Evolutionary conservation across 2,888 invertebrate genomes (phyloP).

Genomic region (Xestia xanthographa): DNA sequence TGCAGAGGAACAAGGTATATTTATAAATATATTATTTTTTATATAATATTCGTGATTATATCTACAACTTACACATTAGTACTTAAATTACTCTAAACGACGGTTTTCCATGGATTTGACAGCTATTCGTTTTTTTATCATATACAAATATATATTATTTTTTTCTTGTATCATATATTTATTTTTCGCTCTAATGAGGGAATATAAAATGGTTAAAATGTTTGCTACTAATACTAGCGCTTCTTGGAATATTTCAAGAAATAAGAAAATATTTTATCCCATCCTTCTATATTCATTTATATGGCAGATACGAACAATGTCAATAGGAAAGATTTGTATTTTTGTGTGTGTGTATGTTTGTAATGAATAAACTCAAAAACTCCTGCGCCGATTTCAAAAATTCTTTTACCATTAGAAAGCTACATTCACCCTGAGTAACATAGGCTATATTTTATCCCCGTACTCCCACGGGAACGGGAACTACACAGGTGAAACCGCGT

Average conservation of each 20-base stretch:
- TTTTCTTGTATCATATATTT: slow-evolving; percentile 51
- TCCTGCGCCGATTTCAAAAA: no score
- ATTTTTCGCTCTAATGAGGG: slow-evolving; percentile 30
- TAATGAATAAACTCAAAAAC: no score
- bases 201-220: slow-evolving; percentile 8
- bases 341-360: no score
- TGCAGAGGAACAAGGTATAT: slow-evolving; percentile 65
- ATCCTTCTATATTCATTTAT: not conserved
- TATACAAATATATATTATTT: slow-evolving; percentile 67
- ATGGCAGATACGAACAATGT: not conserved
- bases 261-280: not conserved
- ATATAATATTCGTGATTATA: slow-evolving; percentile 35
- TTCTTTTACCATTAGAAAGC: no score
- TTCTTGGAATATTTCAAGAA: slow-evolving; percentile 15
- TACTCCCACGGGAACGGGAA: no score
- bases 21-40: slow-evolving; percentile 57
- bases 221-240: slow-evolving; percentile 13
- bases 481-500: no score
- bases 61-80: slow-evolving; percentile 57
- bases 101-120: slow-evolving; percentile 67
- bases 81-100: slow-evolving; percentile 50
- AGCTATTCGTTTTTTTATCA: slow-evolving; percentile 35
- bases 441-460: no score
- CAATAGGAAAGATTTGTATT: no score
- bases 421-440: no score